Evolutionary conservation across 2,797 vertebrate species (phyloP).

Genomic region (Galaxias olidus): DNA sequence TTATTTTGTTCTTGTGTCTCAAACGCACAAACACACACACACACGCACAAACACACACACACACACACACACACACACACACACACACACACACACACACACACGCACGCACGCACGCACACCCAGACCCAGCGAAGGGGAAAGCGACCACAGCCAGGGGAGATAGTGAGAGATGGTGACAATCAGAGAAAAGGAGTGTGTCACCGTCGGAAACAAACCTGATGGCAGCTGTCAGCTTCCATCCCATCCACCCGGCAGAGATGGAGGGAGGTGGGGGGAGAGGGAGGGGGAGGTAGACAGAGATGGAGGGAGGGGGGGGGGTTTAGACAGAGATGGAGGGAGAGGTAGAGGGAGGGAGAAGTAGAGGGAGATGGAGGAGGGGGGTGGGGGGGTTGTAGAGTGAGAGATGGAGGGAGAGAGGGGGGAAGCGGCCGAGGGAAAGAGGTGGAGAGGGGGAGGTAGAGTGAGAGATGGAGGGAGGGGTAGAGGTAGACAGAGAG

Average conservation of each 20-base stretch:
- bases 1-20: no score
- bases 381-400: slow-evolving; percentile 16
- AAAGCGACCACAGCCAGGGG: slow-evolving; percentile 45
- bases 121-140: slow-evolving; percentile 24
- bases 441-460: slow-evolving; percentile 28
- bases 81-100: slow-evolving; percentile 11
- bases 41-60: not conserved
- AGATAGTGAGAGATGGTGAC: slow-evolving; percentile 15
- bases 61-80: no score
- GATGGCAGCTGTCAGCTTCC: slow-evolving; percentile 65
- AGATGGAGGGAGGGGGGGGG: not conserved
- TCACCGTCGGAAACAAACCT: slow-evolving; percentile 64
- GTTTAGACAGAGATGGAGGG: not conserved
- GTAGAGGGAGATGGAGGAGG: slow-evolving; percentile 29
- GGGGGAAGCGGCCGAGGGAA: no score
- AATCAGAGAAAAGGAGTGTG: slow-evolving; percentile 13
- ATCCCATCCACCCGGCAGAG: slow-evolving; percentile 45
- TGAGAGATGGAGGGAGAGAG: not conserved
- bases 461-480: slow-evolving; percentile 30
- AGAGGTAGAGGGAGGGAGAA: slow-evolving; percentile 10
- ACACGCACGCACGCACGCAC: not conserved
- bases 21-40: slow-evolving; percentile 6
- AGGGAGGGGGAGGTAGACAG: slow-evolving; percentile 16
- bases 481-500: slow-evolving; percentile 7
- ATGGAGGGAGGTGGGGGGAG: slow-evolving; percentile 31